phyloP scores from a whole-genome alignment of 2,797 vertebrate species.

The Oryzias sinensis region DNA sequence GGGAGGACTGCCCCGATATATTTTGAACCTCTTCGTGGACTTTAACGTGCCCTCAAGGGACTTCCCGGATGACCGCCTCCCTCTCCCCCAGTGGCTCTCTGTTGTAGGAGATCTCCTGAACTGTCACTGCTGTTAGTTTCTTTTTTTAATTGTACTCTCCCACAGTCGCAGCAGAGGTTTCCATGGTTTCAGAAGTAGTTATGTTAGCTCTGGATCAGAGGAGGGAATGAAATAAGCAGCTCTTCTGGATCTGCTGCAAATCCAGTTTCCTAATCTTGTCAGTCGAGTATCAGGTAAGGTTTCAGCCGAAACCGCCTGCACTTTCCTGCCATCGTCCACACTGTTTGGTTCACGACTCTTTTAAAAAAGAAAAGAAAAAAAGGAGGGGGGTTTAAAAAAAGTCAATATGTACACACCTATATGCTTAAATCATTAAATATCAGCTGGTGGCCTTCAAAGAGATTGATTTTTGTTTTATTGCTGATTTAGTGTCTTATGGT shows the following conservation, averaged over 20 bases:
- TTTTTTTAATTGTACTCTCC: constrained; percentile 22
- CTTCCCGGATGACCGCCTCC: constrained; percentile 27
- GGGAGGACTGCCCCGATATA: constrained; percentile 87
- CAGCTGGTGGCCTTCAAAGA: constrained; percentile 71
- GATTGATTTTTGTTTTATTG: constrained; percentile 44
- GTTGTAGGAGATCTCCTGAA: constrained; percentile 70
- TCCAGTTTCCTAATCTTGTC: constrained; percentile 20
- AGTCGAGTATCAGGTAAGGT: constrained; percentile 28
- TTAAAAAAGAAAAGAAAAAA: too few relatives aligned
- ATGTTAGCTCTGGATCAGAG: background rate
- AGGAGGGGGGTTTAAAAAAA: constrained; percentile 3
- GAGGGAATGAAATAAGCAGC: constrained; percentile 30
- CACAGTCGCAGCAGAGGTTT: constrained; percentile 20
- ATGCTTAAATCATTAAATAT: constrained; percentile 55
- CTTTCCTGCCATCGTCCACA: constrained; percentile 37
- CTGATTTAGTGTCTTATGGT: constrained; percentile 70
- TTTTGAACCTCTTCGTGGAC: constrained; percentile 75
- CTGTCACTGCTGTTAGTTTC: constrained; percentile 30
- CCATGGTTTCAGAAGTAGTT: too few relatives aligned
- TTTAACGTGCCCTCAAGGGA: constrained; percentile 35
- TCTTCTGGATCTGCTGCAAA: constrained; percentile 47
- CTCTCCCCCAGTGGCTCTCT: constrained; percentile 60
- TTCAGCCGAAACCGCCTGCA: constrained; percentile 16
- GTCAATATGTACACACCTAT: constrained; percentile 59
- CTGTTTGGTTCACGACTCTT: constrained; percentile 41